These are phyloP conservation scores for Leistus spinibarbis DNA, from an alignment of 2,888 invertebrate species.

Conservation along the genomic window DNA sequence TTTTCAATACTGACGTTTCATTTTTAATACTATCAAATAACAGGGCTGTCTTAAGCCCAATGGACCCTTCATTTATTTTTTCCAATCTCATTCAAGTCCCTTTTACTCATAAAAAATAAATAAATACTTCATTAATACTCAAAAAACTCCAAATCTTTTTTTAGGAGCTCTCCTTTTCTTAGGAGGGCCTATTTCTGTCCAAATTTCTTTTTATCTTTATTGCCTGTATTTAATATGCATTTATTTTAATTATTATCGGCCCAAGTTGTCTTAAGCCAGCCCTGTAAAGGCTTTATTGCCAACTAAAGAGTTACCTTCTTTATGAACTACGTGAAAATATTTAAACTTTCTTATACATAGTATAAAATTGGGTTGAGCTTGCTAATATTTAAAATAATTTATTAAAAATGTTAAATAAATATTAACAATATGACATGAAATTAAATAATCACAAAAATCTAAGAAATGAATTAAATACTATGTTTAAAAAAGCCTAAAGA, in stretches of 20 bases:
- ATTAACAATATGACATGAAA: too few relatives aligned
- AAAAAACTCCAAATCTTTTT: too few relatives aligned
- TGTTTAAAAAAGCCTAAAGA: neutral
- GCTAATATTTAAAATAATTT: neutral
- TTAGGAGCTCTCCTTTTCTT: too few relatives aligned
- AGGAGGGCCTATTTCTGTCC: too few relatives aligned
- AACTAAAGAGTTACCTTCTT: too few relatives aligned
- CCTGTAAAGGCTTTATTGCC: neutral
- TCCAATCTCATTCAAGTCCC: too few relatives aligned
- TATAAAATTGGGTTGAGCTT: neutral
- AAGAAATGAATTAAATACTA: neutral
- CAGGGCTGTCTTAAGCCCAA: neutral
- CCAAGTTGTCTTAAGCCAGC: neutral
- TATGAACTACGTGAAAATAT: too few relatives aligned
- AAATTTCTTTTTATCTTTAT: too few relatives aligned
- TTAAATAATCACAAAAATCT: neutral
- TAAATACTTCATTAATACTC: too few relatives aligned
- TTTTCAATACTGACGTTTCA: neutral
- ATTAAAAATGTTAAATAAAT: neutral
- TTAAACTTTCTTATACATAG: neutral
- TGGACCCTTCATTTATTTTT: neutral
- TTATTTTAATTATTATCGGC: neutral
- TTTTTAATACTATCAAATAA: neutral
- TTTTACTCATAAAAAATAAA: too few relatives aligned
- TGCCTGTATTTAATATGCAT: neutral